Base-by-base conservation (phyloP, 2,888 invertebrate genomes). In the Leucophenga montana region DNA sequence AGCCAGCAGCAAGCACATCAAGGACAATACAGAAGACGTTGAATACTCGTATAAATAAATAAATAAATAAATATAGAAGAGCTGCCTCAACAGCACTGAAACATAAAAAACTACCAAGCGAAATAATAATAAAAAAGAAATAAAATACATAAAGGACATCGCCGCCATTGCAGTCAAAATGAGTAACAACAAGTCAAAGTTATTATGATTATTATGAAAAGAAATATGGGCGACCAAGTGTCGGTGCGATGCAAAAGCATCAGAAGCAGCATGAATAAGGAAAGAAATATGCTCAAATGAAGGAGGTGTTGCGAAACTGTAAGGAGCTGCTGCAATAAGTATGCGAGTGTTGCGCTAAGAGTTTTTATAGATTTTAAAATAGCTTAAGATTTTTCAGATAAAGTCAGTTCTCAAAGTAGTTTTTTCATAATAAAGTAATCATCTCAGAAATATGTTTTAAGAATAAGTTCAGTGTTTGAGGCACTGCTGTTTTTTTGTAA, bases 1-100 rank as follows among this genome's bases (percentile, higher is more conserved):
- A 73, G 66, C 69, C 59, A 71, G 75, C 73, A 65, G n/a, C 31
- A 20, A 50, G 31, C 66, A 72, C 72, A 71, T 54, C 18, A 56
- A 50, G 8, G 74, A 27, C 59, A 33, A 62, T 50, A 46, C 73
- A 73, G 59, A 62, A 50, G 39, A 39, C 11, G 4, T 27, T 16
- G 16, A 9, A n/a, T 31, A n/a, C 5, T n/a, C n/a, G n/a, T n/a
- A n/a, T n/a, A 31, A 31, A 57, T n/a, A 57, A 13, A 61, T 6
- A 54, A 54, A 54, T 18, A 62, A 44, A 44, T 20, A 46, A 20
- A 62, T 11, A 46, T 1, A 0, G 22, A 64, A 59, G 39, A 39
- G 39, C 39, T 39, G 39, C 9, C 39, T 39, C 11, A 11, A 11
- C 39, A 39, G 39, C 39, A 39, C 1, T 39, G 39, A 59, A 48